Percentiles rank a stretch among this genome's conserved stretches.
Evolutionary conservation across 2,113 vertebrate genomes (phyloP).

Genomic region (Lamprotornis superbus): DNA sequence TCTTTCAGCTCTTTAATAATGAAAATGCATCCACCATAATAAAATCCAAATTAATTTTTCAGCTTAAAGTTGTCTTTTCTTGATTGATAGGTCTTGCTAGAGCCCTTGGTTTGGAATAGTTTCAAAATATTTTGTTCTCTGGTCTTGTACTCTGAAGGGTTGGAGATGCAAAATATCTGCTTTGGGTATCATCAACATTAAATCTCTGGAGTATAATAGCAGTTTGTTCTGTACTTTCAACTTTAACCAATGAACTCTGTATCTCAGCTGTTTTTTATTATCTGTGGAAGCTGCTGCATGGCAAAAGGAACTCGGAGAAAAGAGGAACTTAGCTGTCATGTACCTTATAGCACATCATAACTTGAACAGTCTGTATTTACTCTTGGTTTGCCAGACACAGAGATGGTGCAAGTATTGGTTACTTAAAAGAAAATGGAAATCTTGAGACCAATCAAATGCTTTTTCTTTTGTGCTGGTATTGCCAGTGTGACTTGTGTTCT

Average conservation of each 20-base stretch:
- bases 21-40: background rate
- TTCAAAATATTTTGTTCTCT: background rate
- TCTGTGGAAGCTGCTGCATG: background rate
- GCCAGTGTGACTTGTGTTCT: background rate
- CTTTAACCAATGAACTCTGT: constrained; percentile 1
- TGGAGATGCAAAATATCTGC: constrained; percentile 10
- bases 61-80: background rate
- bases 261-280: constrained; percentile 45
- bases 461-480: background rate
- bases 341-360: background rate
- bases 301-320: background rate
- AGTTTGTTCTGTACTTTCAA: constrained; percentile 11
- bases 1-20: background rate
- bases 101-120: background rate
- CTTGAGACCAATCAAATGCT: background rate
- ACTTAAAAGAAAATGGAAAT: background rate
- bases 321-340: background rate
- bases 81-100: background rate
- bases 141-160: background rate
- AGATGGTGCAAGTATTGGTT: background rate
- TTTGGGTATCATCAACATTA: background rate
- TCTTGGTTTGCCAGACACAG: background rate
- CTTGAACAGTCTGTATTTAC: background rate
- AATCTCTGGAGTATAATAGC: background rate
- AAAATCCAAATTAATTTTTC: background rate